Evolutionary conservation across 1,140 invertebrate species (phyloP).

Genomic region (Muscidifurax raptorellus): DNA sequence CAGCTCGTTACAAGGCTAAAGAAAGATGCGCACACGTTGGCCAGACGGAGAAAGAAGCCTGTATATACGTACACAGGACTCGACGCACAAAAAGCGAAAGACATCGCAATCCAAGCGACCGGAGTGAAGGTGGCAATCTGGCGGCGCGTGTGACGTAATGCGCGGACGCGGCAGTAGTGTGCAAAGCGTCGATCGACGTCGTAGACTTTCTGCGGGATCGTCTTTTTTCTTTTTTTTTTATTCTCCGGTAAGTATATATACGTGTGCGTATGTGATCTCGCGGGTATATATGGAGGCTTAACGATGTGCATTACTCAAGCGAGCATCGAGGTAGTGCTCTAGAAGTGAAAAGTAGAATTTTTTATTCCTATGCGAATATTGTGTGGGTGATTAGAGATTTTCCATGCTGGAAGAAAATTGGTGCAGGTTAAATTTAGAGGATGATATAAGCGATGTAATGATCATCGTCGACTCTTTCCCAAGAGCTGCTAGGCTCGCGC

Average conservation of each 20-base stretch:
- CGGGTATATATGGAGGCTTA: too few relatives aligned
- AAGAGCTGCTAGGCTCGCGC: too few relatives aligned
- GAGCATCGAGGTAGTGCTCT: too few relatives aligned
- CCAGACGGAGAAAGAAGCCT: background rate
- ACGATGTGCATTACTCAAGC: too few relatives aligned
- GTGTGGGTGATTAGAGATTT: background rate
- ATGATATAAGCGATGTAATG: background rate
- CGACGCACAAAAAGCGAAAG: background rate
- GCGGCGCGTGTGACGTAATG: conserved; percentile 4
- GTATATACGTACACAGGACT: background rate
- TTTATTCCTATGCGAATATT: too few relatives aligned
- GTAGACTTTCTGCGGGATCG: background rate
- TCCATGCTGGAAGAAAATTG: background rate
- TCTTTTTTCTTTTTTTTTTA: background rate
- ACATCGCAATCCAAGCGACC: background rate
- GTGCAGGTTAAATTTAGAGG: too few relatives aligned
- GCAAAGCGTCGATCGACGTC: background rate
- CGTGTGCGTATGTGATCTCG: background rate
- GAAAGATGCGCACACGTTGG: background rate
- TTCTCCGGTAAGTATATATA: background rate
- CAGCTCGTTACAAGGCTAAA: background rate
- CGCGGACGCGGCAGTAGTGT: background rate
- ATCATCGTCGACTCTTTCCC: background rate
- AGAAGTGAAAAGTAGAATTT: too few relatives aligned
- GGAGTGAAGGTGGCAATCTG: conserved; percentile 21